phyloP scores from a whole-genome alignment of 2,888 invertebrate species.

The Terebella lapidaria region DNA sequence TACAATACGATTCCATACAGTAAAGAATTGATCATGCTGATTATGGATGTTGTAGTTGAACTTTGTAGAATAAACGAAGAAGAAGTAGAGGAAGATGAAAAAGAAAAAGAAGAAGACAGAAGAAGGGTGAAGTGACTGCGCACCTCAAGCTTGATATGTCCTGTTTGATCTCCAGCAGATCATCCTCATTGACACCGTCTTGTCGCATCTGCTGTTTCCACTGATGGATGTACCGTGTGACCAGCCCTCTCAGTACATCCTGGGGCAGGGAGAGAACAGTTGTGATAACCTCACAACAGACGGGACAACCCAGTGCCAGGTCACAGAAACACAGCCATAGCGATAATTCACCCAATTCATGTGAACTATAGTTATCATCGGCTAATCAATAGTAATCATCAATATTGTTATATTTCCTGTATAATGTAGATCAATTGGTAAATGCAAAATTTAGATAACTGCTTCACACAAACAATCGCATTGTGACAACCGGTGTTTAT shows the following conservation, averaged over 20 bases:
- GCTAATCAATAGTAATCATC: too few relatives aligned
- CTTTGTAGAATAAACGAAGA: neutral
- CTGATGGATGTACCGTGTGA: constrained; percentile 57
- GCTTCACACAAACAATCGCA: too few relatives aligned
- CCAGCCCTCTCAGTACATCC: constrained; percentile 57
- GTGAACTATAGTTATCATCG: too few relatives aligned
- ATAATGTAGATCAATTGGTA: too few relatives aligned
- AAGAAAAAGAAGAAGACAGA: neutral
- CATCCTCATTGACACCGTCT: constrained; percentile 60
- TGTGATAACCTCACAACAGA: neutral
- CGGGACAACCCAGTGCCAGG: neutral
- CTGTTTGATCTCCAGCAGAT: constrained; percentile 59
- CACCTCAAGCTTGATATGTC: constrained; percentile 59
- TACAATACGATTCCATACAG: too few relatives aligned
- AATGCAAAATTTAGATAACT: too few relatives aligned
- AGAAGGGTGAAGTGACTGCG: neutral
- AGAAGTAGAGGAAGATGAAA: neutral
- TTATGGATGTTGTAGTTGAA: too few relatives aligned
- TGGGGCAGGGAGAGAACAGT: constrained; percentile 23
- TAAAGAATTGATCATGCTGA: too few relatives aligned
- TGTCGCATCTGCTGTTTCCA: constrained; percentile 58
- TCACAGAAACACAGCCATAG: neutral
- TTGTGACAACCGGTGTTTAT: too few relatives aligned
- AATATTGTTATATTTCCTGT: too few relatives aligned
- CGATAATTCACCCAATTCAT: too few relatives aligned